Conservation (phyloP, 2,113 vertebrate species). For the Malurus alboscapulatus region DNA sequence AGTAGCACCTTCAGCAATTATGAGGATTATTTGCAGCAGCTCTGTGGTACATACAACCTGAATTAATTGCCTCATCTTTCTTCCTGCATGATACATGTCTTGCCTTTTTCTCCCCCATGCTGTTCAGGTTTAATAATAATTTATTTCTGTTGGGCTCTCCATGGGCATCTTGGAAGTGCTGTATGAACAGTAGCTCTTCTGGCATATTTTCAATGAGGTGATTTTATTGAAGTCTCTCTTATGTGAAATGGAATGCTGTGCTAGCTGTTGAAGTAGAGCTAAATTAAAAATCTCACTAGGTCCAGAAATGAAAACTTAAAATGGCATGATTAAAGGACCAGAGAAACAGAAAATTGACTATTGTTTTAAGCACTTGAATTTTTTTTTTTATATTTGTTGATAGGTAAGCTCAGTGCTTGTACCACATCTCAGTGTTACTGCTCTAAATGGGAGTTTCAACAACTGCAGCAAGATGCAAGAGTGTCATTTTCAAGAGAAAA, state of each 20-base stretch:
- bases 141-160: not conserved
- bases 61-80: not conserved
- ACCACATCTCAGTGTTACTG: not conserved
- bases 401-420: not conserved
- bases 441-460: not conserved
- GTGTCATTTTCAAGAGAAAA: not conserved
- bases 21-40: not conserved
- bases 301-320: not conserved
- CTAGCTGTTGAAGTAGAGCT: not conserved
- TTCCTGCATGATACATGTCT: not conserved
- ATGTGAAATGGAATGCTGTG: not conserved
- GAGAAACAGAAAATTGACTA: not conserved
- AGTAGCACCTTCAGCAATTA: not conserved
- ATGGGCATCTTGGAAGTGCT: not conserved
- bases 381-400: not conserved
- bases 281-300: not conserved
- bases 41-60: not conserved
- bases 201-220: not conserved
- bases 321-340: not conserved
- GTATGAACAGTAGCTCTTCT: not conserved
- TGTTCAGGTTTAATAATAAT: not conserved
- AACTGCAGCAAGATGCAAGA: not conserved
- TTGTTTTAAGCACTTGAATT: not conserved
- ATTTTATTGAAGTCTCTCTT: not conserved
- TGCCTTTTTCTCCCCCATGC: not conserved